Conservation (phyloP, 2,888 invertebrate species). For the Macrophya alboannulata region DNA sequence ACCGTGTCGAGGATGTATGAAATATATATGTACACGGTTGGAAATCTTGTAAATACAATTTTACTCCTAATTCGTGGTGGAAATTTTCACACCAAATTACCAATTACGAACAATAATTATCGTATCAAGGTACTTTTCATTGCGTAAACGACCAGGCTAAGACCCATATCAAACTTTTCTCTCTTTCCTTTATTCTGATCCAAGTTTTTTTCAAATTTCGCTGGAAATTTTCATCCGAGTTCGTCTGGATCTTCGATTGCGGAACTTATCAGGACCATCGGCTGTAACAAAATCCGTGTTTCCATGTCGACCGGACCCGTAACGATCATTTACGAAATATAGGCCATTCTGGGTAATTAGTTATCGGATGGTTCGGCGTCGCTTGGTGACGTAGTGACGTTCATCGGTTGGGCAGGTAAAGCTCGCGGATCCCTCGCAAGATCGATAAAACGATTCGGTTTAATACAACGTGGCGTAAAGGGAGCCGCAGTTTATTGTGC, state of each 20-base stretch:
- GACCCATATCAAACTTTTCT: not conserved
- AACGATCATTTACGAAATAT: constrained; percentile 18
- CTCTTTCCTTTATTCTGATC: no score
- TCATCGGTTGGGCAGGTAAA: not conserved
- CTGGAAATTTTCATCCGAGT: no score
- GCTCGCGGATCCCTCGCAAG: constrained; percentile 21
- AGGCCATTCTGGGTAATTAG: constrained; percentile 50
- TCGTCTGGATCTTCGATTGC: no score
- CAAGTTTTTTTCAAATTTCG: no score
- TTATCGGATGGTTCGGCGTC: constrained; percentile 39
- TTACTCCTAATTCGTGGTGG: no score
- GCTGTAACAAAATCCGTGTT: not conserved
- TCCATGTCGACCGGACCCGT: not conserved
- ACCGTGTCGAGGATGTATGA: not conserved
- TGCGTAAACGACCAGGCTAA: not conserved
- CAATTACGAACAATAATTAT: no score
- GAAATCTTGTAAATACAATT: no score
- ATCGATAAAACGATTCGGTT: constrained; percentile 49
- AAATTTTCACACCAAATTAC: not conserved
- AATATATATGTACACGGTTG: not conserved
- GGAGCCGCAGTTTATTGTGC: not conserved
- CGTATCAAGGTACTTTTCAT: no score
- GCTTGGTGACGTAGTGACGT: constrained; percentile 28
- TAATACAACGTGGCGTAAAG: not conserved
- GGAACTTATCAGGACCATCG: not conserved